Conservation (phyloP, 2,888 invertebrate species). For the Bibio marci region DNA sequence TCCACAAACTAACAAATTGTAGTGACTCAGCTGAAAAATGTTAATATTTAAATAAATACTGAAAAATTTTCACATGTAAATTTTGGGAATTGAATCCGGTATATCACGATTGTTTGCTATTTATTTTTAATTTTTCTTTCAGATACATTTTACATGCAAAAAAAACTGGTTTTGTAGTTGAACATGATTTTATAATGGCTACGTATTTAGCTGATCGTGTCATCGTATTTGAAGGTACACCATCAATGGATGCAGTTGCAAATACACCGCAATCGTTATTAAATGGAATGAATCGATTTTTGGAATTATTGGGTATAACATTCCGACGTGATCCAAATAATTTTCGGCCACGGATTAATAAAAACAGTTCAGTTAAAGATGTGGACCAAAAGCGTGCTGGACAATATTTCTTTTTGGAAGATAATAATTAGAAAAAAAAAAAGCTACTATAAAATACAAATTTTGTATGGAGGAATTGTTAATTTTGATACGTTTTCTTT, state of each 20-base stretch:
- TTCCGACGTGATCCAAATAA: constrained; percentile 98
- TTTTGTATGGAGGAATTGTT: no score
- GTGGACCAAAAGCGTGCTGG: constrained; percentile 93
- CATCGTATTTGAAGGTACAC: constrained; percentile 92
- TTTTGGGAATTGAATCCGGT: no score
- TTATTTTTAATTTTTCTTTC: constrained; percentile 7
- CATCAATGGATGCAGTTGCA: constrained; percentile 77
- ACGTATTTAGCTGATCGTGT: constrained; percentile 97
- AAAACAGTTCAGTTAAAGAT: constrained; percentile 92
- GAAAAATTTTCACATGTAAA: no score
- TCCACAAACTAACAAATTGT: no score
- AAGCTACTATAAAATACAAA: no score
- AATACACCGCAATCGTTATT: constrained; percentile 84
- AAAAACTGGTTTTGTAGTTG: constrained; percentile 97
- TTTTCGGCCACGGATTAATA: constrained; percentile 96
- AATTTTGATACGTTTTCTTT: no score
- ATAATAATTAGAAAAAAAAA: constrained; percentile 29
- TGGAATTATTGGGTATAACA: constrained; percentile 89
- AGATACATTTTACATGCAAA: constrained; percentile 96
- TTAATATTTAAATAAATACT: no score
- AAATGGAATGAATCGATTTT: constrained; percentile 96
- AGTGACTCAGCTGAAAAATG: no score
- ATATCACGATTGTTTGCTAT: constrained; percentile 3
- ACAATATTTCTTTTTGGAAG: constrained; percentile 98
- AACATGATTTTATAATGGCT: constrained; percentile 99